Base-by-base conservation (phyloP, 2,797 vertebrate genomes). In the Margarornis squamiger region DNA sequence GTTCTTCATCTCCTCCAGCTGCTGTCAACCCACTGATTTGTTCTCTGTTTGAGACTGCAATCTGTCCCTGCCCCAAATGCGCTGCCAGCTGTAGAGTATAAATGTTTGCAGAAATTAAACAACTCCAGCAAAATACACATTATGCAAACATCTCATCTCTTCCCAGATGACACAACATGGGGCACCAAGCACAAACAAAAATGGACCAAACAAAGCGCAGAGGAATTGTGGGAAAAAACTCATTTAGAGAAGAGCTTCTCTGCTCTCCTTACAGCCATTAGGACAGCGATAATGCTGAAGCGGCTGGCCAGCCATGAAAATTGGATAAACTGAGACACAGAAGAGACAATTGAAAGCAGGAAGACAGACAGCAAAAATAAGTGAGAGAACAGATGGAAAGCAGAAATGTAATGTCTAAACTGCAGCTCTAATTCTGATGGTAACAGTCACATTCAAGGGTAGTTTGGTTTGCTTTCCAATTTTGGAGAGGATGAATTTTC, bases 281-380 rank as follows among this genome's bases (percentile, higher is more conserved):
- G 76, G 79, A 84, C 36, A 79, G 89, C 0, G 22, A 92, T 89
- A 97, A 95, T 78, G 86, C 51, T 78, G 70, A 93, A 93, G 59
- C 67, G 82, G 58, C 70, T 89, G 59, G 72, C 68, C 78, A 83
- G 90, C 41, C 92, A 87, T 66, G 83, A 92, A 92, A 95, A 87
- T 57, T 90, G 34, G 55, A 95, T 94, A 84, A 93, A 92, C 51
- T 84, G 82, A 93, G 92, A 95, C 79, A 71, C 38, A 57, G 66
- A 95, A 87, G 88, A 96, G 57, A 92, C 49, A 95, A 91, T 2
- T 92, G 90, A 95, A 91, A 93, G 86, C 68, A 72, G 93, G 86
- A 68, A 94, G 86, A 89, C 71, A 94, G 95, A 92, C 74, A 63
- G 72, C 49, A 96, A 95, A 96, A 95, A 55, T 72, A 87, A 94